A percentile compares a stretch with the other conserved stretches of the same genome.
Conservation (phyloP, 2,797 vertebrate genomes). For the Acridotheres tristis region DNA sequence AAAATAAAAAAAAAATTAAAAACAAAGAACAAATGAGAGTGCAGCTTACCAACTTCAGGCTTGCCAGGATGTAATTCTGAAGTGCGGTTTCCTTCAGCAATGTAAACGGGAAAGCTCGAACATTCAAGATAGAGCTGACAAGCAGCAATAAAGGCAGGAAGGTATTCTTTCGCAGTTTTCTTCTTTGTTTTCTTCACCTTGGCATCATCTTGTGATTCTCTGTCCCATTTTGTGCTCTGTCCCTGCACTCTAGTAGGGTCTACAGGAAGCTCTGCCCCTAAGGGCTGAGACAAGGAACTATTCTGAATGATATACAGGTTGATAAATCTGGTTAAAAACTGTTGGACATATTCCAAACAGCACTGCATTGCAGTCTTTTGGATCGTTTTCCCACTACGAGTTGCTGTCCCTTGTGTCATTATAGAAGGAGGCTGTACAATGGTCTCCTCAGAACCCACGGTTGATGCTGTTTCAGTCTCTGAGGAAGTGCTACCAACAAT, state of each 20-base stretch:
- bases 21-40: not conserved
- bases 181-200: constrained; percentile 67
- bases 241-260: constrained; percentile 63
- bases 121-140: constrained; percentile 98
- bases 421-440: constrained; percentile 67
- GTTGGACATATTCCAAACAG: constrained; percentile 95
- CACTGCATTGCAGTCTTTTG: constrained; percentile 97
- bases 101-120: constrained; percentile 97
- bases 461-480: constrained; percentile 81
- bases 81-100: constrained; percentile 93
- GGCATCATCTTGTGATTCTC: constrained; percentile 66
- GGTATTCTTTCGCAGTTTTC: constrained; percentile 81
- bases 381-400: constrained; percentile 77
- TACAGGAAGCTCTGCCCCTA: constrained; percentile 58
- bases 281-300: constrained; percentile 66
- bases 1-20: not conserved
- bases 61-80: constrained; percentile 84
- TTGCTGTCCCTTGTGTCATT: constrained; percentile 58
- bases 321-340: constrained; percentile 92
- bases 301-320: constrained; percentile 86
- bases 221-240: constrained; percentile 68
- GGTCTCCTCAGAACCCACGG: constrained; percentile 81
- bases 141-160: constrained; percentile 91
- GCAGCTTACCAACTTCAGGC: constrained; percentile 73
- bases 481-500: constrained; percentile 75